Conservation (phyloP, 2,113 vertebrate species). For the Ciconia boyciana region DNA sequence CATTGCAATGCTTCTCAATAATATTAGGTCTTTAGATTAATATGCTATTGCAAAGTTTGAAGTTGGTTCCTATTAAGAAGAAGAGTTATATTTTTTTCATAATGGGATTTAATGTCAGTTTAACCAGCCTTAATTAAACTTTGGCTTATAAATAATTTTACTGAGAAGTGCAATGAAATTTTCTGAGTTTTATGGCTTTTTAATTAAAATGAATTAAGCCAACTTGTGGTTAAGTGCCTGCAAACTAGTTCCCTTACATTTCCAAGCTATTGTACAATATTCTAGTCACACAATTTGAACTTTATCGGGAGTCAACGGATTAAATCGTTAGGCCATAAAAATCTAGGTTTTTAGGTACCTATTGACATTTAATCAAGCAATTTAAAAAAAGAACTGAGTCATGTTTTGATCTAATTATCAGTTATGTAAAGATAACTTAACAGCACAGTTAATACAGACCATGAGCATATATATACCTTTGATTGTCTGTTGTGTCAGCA, state of each 20-base stretch:
- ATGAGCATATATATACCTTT: not conserved
- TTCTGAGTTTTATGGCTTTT: not conserved
- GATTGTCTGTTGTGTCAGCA: not conserved
- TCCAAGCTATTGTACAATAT: not conserved
- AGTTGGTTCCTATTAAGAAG: not conserved
- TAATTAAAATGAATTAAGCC: not conserved
- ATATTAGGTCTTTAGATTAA: not conserved
- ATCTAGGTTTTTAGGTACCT: not conserved
- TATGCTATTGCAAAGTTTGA: not conserved
- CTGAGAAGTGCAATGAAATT: not conserved
- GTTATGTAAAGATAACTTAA: not conserved
- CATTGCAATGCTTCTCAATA: not conserved
- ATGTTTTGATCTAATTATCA: not conserved
- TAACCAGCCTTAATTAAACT: slow-evolving; percentile 14
- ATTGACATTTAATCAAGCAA: not conserved
- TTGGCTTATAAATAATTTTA: slow-evolving; percentile 14
- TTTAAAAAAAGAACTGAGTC: not conserved
- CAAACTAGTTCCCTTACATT: not conserved
- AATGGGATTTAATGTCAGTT: not conserved
- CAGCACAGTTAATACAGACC: not conserved
- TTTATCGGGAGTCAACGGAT: not conserved
- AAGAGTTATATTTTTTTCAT: not conserved
- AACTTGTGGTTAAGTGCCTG: not conserved
- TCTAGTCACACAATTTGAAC: not conserved
- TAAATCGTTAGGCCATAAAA: not conserved